Evolutionary conservation across 37 sponge, comb jelly and placozoan species (phyloP).

Genomic region (Lycopodina hypogea): DNA sequence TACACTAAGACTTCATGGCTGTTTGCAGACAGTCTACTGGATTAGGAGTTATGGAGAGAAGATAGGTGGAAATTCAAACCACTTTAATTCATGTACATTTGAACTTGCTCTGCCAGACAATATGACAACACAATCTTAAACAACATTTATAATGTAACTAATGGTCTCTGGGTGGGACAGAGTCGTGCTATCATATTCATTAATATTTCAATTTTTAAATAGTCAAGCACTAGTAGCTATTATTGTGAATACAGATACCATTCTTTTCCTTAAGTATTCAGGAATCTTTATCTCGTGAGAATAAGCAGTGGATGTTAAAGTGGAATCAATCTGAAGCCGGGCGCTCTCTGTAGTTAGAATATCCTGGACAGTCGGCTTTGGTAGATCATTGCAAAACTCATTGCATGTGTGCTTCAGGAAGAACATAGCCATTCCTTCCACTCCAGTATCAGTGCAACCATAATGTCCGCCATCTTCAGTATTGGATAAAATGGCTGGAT

Average conservation of each 20-base stretch:
- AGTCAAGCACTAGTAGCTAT: slow-evolving; percentile 6
- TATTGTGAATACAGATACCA: background rate
- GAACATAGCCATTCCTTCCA: slow-evolving; percentile 57
- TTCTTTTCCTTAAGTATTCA: background rate
- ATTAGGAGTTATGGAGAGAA: no score
- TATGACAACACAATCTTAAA: no score
- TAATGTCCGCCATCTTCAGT: slow-evolving; percentile 5
- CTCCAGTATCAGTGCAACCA: slow-evolving; percentile 52
- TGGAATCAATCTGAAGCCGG: background rate
- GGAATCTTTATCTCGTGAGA: slow-evolving; percentile 12
- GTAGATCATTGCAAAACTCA: slow-evolving; percentile 19
- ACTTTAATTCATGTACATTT: no score
- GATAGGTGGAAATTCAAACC: no score
- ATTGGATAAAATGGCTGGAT: slow-evolving; percentile 38
- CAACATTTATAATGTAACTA: no score
- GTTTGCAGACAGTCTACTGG: no score
- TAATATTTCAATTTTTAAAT: no score
- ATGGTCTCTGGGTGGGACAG: no score
- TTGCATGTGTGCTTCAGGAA: slow-evolving; percentile 52
- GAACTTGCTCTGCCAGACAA: no score
- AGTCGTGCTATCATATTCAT: no score
- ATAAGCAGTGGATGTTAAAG: slow-evolving; percentile 8
- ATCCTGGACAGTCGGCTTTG: slow-evolving; percentile 10
- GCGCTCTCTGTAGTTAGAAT: background rate
- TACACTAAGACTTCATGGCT: no score